A percentile compares a stretch with the other conserved stretches of the same genome.
These are phyloP conservation scores for Clamator glandarius DNA, from an alignment of 2,797 vertebrate genomes.

Conservation along the genomic window DNA sequence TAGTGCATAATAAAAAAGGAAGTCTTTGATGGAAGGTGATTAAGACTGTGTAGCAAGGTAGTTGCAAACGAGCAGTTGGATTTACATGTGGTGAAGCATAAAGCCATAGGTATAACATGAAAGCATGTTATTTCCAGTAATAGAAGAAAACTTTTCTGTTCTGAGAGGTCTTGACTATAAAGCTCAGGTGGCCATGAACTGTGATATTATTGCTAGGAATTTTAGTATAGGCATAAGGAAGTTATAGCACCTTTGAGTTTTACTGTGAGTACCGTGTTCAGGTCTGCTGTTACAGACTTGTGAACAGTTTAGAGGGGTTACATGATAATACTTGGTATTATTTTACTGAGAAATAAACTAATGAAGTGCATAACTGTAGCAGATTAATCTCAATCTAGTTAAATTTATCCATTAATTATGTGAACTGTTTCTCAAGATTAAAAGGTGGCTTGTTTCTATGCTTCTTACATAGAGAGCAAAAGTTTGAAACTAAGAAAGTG, in stretches of 20 bases:
- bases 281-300: neutral
- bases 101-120: neutral
- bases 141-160: neutral
- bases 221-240: neutral
- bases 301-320: neutral
- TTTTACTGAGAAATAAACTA: neutral
- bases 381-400: neutral
- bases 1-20: neutral
- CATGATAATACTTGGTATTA: neutral
- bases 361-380: neutral
- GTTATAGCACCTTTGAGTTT: neutral
- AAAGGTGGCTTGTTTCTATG: neutral
- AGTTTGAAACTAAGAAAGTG: neutral
- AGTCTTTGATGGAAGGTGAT: neutral
- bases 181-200: neutral
- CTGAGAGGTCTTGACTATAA: neutral
- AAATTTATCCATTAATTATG: neutral
- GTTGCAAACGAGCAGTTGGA: neutral
- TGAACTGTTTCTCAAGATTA: neutral
- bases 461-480: neutral
- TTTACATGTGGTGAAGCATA: neutral
- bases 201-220: neutral
- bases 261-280: neutral
- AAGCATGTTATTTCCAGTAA: neutral
- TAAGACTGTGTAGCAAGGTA: neutral